Evolutionary conservation across 2,113 vertebrate genomes (phyloP).

Genomic region (Campylomormyrus numenius): DNA sequence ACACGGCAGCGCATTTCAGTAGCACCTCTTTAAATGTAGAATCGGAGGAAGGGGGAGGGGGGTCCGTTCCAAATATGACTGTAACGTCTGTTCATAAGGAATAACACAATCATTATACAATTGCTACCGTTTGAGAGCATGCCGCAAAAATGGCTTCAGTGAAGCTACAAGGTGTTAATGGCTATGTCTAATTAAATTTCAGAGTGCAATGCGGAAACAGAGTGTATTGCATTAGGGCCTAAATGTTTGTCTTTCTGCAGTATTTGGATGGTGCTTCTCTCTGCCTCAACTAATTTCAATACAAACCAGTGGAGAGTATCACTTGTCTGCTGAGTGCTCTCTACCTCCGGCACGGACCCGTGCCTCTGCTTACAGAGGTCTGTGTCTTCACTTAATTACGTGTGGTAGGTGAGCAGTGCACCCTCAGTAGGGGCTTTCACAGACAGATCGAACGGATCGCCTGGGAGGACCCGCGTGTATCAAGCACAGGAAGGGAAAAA

Average conservation of each 20-base stretch:
- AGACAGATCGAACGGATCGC: neutral
- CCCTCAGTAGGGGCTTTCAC: neutral
- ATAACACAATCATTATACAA: neutral
- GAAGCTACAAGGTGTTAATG: neutral
- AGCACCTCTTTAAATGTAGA: neutral
- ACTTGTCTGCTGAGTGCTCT: neutral
- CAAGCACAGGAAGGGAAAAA: neutral
- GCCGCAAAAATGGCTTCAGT: neutral
- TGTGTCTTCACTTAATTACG: neutral
- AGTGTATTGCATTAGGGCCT: neutral
- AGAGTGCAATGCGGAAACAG: neutral
- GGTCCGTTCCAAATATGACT: neutral
- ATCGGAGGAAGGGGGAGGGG: neutral
- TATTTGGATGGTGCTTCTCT: conserved; percentile 1
- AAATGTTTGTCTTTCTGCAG: neutral
- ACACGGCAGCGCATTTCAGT: neutral
- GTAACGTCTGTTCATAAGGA: neutral
- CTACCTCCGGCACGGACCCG: neutral
- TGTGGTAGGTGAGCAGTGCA: neutral
- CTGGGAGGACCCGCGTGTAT: neutral
- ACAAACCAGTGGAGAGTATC: neutral
- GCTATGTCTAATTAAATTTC: neutral
- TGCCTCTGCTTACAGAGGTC: neutral
- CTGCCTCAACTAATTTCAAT: neutral
- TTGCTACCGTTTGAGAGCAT: neutral